Evolutionary conservation across 2,113 vertebrate species (phyloP), one percentile per base, ranked within the genome.

Genomic region (Ariopsis seemanni): DNA sequence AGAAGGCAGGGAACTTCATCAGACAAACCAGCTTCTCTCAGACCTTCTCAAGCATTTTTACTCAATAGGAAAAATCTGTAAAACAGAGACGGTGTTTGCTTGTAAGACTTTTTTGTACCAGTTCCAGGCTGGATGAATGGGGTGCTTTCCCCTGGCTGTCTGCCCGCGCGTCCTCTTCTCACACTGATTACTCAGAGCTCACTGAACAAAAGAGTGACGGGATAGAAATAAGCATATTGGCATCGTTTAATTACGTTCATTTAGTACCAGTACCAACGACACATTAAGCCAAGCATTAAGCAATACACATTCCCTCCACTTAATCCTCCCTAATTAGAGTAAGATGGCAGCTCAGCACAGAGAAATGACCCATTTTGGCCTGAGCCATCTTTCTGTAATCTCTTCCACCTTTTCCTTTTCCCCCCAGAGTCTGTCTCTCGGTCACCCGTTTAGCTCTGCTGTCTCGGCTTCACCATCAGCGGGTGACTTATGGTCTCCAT

Each of bases 1-100:
- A 74, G 69, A 80, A 60, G 74, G 58, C 83, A 88, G 86, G 86
- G 85, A 80, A 88, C 90, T 88, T 92, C 91, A 94, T 93, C 91
- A 92, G 90, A 86, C 89, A 86, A 86, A 90, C 86, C 85, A 90
- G 93, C 62, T 81, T 22, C 22, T 84, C 50, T 81, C 50, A 50
- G 67, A 9, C 62, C 53, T 60, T 57, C 55, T 65, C 77, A 42
- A 42, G 12, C 30, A 4, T 34, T 60, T 60, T 18, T 34, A 60
- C 2, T 81, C 42, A 14, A 12, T 0, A 6, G 0, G 25, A 25
- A 34, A 18, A 80, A 22, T 48, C 57, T 62, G 30, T 80, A 20
- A 42, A 62, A 42, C 79, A 58, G 55, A 81, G 10, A 34, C 5
- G 8, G 7, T 14, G 15, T 60, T 60, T 7, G 4, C 79, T 60